phyloP scores from a whole-genome alignment of 2,797 vertebrate species.

The Eidolon dupreanum region DNA sequence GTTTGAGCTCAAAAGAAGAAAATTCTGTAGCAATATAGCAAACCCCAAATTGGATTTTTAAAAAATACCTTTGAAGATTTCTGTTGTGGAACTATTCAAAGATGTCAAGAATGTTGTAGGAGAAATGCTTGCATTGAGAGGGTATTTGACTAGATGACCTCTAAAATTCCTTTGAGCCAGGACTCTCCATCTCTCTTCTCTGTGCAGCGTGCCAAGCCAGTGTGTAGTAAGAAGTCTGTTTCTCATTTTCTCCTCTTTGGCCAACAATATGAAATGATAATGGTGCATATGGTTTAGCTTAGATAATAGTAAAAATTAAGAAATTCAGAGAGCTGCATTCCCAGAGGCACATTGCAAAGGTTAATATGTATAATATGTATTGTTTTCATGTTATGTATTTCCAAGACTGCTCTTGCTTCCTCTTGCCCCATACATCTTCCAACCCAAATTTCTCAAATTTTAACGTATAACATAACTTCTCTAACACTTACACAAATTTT shows the following conservation, averaged over 20 bases:
- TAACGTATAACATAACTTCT: neutral
- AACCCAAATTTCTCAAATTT: neutral
- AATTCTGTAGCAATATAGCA: neutral
- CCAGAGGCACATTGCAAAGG: neutral
- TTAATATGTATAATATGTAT: neutral
- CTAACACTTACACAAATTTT: neutral
- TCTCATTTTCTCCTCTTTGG: neutral
- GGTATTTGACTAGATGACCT: neutral
- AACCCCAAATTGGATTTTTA: neutral
- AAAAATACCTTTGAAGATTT: neutral
- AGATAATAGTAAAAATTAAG: neutral
- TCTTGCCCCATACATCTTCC: neutral
- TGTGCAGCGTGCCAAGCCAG: neutral
- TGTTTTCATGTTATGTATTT: constrained; percentile 8
- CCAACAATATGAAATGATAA: neutral
- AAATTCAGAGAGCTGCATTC: constrained; percentile 7
- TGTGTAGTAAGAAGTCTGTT: neutral
- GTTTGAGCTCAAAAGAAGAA: constrained; percentile 2
- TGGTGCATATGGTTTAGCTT: neutral
- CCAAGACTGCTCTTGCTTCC: neutral
- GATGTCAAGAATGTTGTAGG: neutral
- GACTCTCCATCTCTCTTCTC: neutral
- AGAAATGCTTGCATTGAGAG: neutral
- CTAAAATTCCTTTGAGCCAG: neutral
- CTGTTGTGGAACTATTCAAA: neutral